These are phyloP conservation scores for Catocala sponsa DNA, from an alignment of 2,888 invertebrate species.

Conservation along the genomic window DNA sequence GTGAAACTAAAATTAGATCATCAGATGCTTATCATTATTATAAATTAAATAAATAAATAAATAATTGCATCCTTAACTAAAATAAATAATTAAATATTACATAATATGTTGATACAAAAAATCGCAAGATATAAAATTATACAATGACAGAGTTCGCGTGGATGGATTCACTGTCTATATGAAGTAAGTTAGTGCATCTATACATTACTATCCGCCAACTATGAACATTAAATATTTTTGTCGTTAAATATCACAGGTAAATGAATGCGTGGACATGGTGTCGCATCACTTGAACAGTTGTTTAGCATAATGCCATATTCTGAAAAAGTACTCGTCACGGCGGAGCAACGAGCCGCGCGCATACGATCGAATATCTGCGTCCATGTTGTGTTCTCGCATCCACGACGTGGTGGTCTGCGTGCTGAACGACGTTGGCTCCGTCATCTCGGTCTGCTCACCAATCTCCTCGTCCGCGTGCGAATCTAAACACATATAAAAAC, in stretches of 20 bases:
- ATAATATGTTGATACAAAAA: conserved; percentile 59
- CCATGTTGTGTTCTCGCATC: conserved; percentile 97
- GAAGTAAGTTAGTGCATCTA: conserved; percentile 45
- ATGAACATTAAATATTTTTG: conserved; percentile 62
- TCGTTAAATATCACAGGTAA: conserved; percentile 83
- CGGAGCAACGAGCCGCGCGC: conserved; percentile 94
- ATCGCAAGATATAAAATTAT: conserved; percentile 66
- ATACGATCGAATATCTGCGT: conserved; percentile 96
- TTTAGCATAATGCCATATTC: conserved; percentile 96
- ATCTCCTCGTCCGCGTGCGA: conserved; percentile 79
- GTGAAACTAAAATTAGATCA: conserved; percentile 67
- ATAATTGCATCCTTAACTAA: conserved; percentile 71
- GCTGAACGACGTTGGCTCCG: conserved; percentile 95
- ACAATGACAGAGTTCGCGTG: conserved; percentile 60
- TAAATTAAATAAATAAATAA: conserved; percentile 74
- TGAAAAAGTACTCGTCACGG: conserved; percentile 98
- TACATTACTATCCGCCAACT: conserved; percentile 71
- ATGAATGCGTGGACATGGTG: conserved; percentile 69
- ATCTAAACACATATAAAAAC: conserved; percentile 55
- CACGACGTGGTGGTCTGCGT: conserved; percentile 98
- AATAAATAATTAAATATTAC: conserved; percentile 65
- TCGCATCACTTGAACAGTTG: conserved; percentile 92
- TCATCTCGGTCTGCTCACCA: conserved; percentile 89
- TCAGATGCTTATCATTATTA: conserved; percentile 53
- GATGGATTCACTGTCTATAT: conserved; percentile 55